Percentiles rank a stretch among this genome's conserved stretches.
Conservation (phyloP, 2,113 vertebrate species). For the Leucopternis melanops region DNA sequence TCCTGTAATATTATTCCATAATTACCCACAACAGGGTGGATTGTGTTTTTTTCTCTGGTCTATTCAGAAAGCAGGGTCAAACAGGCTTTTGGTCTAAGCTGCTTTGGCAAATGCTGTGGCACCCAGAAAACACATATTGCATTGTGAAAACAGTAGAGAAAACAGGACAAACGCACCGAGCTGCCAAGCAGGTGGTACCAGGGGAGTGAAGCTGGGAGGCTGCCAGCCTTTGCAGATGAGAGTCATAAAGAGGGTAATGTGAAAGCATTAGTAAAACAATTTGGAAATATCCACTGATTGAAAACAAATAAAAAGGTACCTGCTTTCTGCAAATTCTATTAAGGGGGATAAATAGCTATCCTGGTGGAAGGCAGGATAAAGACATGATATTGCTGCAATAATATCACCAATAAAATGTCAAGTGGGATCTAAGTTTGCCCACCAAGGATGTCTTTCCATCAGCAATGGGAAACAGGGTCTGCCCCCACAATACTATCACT, state of each 20-base stretch:
- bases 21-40: not conserved
- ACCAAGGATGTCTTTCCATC: not conserved
- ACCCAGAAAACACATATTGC: not conserved
- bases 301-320: not conserved
- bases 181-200: not conserved
- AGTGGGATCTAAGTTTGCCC: not conserved
- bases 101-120: not conserved
- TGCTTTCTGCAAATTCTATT: not conserved
- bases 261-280: not conserved
- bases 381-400: not conserved
- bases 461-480: not conserved
- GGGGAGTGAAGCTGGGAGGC: not conserved
- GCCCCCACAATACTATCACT: fast-evolving
- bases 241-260: not conserved
- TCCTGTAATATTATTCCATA: not conserved
- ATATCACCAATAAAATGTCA: not conserved
- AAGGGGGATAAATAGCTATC: not conserved
- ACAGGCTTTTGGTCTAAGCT: not conserved
- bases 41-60: not conserved
- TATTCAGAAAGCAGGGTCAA: not conserved
- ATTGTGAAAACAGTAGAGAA: not conserved
- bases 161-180: not conserved
- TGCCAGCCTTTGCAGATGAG: not conserved
- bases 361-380: not conserved
- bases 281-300: not conserved